These are phyloP conservation scores for Epirrita christyi DNA, from an alignment of 2,888 invertebrate species.

Conservation along the genomic window DNA sequence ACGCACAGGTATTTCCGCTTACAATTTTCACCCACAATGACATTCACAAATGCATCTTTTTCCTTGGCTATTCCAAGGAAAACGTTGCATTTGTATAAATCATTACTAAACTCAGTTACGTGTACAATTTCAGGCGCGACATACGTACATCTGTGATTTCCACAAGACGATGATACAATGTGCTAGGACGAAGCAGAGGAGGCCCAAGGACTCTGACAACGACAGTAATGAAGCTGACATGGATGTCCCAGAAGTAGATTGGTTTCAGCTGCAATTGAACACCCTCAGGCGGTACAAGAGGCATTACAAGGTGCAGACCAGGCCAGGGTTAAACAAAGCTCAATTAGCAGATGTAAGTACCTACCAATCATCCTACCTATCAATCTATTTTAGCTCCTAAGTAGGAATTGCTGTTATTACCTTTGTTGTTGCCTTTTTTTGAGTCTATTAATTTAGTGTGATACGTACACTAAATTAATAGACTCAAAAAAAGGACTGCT, in stretches of 20 bases:
- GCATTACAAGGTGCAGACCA: slow-evolving; percentile 95
- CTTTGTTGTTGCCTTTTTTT: too few relatives aligned
- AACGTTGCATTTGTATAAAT: neutral
- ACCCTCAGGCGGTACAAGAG: slow-evolving; percentile 97
- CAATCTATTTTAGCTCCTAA: neutral
- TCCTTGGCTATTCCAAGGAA: slow-evolving; percentile 8
- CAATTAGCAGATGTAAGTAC: slow-evolving; percentile 96
- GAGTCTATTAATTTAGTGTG: too few relatives aligned
- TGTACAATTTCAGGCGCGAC: slow-evolving; percentile 88
- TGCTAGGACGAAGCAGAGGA: slow-evolving; percentile 93
- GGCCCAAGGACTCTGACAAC: slow-evolving; percentile 96
- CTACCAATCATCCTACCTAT: neutral
- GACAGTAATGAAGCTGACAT: slow-evolving; percentile 97
- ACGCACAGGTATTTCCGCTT: slow-evolving; percentile 79
- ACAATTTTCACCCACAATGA: slow-evolving; percentile 18
- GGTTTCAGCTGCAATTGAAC: slow-evolving; percentile 96
- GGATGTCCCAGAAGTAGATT: slow-evolving; percentile 96
- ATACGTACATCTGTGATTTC: slow-evolving; percentile 98
- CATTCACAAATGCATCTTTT: slow-evolving; percentile 30
- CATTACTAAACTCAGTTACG: slow-evolving; percentile 16
- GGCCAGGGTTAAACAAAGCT: slow-evolving; percentile 97
- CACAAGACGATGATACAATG: slow-evolving; percentile 98
- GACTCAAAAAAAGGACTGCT: too few relatives aligned
- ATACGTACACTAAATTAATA: too few relatives aligned
- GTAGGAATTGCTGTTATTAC: too few relatives aligned